Base-by-base conservation (phyloP, 2,797 vertebrate species). In the Neostethus bicornis region DNA sequence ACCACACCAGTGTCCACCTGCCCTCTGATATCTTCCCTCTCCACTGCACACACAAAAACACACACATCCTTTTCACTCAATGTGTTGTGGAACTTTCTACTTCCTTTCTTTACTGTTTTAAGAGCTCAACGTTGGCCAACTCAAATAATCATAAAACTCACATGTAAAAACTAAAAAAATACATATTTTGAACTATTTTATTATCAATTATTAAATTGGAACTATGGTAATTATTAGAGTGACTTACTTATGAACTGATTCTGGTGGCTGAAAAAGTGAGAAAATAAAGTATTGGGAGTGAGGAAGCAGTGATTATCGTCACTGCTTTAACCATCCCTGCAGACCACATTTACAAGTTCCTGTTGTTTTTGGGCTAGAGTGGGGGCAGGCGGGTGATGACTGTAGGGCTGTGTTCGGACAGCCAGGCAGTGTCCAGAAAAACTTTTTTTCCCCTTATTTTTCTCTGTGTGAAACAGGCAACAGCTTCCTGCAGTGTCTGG, bases 401-500 rank as follows among this genome's bases (percentile, higher is more conserved):
- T 66, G 59, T 64, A 79, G 73, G 77, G 71, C 77, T 72, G 47
- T 23, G 37, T 75, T 85, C 78, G 80, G 85, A 88, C 75, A 84
- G 73, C 75, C 70, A 47, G 74, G 72, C 87, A 84, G 73, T 69
- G 81, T 81, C 83, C 79, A 76, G 69, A 83, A 73, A 75, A 80
- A 84, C 76, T 71, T 89, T 87, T 38, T n/a, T 50, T 32, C 17
- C 39, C 46, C 19, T 29, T 20, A 41, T 20, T 26, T 45, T 17
- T 44, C 86, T 90, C 25, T 43, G 70, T 92, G 92, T 91, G 87
- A 92, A 87, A 90, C 85, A 66, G 84, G 84, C 65, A 73, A 44
- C 63, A 86, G 86, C 79, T 95, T 95, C 73, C 96, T 96, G 31
- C 94, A 93, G 81, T 85, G 92, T 74, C 92, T 96, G 89, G 95